These are phyloP conservation scores for Saccostrea glomerata DNA, from an alignment of 1,140 invertebrate genomes.

Conservation along the genomic window DNA sequence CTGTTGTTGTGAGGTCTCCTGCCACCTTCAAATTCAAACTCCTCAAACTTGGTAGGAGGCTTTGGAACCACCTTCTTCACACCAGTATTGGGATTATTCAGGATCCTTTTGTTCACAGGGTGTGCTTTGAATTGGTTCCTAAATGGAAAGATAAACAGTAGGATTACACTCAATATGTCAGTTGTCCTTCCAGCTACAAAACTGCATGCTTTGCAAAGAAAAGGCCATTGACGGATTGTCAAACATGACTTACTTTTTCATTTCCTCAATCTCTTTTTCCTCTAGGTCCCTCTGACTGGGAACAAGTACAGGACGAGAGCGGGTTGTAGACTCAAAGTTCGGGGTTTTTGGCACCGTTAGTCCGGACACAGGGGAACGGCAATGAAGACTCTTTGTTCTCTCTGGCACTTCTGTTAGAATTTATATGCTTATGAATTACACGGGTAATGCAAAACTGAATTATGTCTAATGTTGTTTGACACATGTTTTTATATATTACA, in stretches of 20 bases:
- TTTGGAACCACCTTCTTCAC: conserved; percentile 69
- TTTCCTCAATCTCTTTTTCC: conserved; percentile 73
- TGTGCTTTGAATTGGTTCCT: conserved; percentile 77
- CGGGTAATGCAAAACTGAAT: too few relatives aligned
- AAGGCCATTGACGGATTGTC: background rate
- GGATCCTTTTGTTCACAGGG: conserved; percentile 73
- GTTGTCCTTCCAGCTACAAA: too few relatives aligned
- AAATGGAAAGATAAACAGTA: conserved; percentile 19
- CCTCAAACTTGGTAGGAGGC: conserved; percentile 67
- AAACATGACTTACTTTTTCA: conserved; percentile 67
- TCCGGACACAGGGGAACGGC: conserved; percentile 47
- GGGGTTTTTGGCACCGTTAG: conserved; percentile 73
- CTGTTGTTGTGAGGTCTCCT: conserved; percentile 46
- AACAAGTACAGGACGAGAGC: conserved; percentile 65
- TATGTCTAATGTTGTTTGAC: too few relatives aligned
- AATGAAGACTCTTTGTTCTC: background rate
- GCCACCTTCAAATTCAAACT: conserved; percentile 68
- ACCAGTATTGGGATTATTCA: conserved; percentile 64
- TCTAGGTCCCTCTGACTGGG: conserved; percentile 72
- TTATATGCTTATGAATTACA: too few relatives aligned
- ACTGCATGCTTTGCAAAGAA: too few relatives aligned
- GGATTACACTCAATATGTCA: too few relatives aligned
- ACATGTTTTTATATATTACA: too few relatives aligned
- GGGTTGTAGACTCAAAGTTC: conserved; percentile 65
- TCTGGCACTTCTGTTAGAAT: background rate